Percentiles rank a stretch among this genome's conserved stretches.
Conservation (phyloP, 1,140 invertebrate species). For the Portunus trituberculatus region DNA sequence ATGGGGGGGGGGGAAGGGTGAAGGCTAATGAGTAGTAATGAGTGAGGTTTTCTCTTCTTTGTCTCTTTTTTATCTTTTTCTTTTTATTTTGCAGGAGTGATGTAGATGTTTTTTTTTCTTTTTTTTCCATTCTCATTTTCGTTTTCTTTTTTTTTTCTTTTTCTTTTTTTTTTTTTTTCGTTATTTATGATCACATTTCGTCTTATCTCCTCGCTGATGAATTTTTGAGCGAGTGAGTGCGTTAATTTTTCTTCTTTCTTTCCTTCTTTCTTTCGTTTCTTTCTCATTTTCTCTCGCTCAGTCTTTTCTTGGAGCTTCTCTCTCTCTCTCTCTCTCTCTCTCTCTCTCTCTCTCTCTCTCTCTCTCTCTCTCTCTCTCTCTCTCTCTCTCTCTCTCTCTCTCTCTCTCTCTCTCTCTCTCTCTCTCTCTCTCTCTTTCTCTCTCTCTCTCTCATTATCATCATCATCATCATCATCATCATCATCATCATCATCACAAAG, state of each 20-base stretch:
- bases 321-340: no score
- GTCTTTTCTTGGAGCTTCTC: no score
- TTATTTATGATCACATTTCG: neutral
- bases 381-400: no score
- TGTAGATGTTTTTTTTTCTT: no score
- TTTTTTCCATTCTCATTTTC: no score
- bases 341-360: no score
- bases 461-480: no score
- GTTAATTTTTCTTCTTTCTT: neutral
- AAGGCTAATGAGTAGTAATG: neutral
- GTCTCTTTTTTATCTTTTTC: neutral
- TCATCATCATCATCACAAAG: no score
- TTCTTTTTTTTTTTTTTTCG: neutral
- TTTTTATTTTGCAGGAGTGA: neutral
- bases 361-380: no score
- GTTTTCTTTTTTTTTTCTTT: neutral
- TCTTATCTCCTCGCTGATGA: neutral
- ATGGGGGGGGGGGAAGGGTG: no score
- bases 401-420: neutral
- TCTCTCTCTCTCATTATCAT: neutral
- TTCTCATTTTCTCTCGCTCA: neutral
- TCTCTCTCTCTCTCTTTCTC: neutral
- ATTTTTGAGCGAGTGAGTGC: no score
- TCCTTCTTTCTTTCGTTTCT: neutral
- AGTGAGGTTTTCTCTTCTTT: neutral